Conservation (phyloP, 2,113 vertebrate genomes). For the Myiozetetes cayanensis region DNA sequence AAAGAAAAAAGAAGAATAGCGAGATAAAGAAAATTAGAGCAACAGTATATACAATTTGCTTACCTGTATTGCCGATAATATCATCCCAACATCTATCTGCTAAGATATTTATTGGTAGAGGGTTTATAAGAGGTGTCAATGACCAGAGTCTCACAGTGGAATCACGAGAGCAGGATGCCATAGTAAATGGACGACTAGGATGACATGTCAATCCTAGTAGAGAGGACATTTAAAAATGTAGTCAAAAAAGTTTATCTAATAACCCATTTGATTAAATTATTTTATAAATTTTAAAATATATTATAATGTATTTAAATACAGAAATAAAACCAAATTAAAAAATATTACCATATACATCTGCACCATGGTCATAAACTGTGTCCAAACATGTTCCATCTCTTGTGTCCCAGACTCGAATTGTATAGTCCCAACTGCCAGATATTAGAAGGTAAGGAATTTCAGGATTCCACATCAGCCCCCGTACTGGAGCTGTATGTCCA, state of each 20-base stretch:
- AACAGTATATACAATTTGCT: background rate
- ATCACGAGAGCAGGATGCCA: slow-evolving; percentile 97
- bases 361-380: slow-evolving; percentile 91
- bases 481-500: slow-evolving; percentile 91
- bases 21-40: background rate
- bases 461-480: slow-evolving; percentile 95
- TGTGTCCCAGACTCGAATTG: slow-evolving; percentile 95
- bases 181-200: slow-evolving; percentile 89
- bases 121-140: slow-evolving; percentile 85
- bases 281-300: background rate
- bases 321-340: background rate
- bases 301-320: background rate
- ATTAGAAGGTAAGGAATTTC: slow-evolving; percentile 94
- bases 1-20: background rate
- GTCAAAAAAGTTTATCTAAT: background rate
- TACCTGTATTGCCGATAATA: slow-evolving; percentile 90
- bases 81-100: slow-evolving; percentile 90
- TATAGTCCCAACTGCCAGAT: slow-evolving; percentile 98
- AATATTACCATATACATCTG: slow-evolving; percentile 93
- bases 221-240: background rate
- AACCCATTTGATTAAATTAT: background rate
- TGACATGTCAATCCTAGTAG: slow-evolving; percentile 89
- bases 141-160: slow-evolving; percentile 98
- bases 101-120: slow-evolving; percentile 88
- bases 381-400: slow-evolving; percentile 92